These are phyloP conservation scores for Hylomyscus alleni DNA, from an alignment of 2,797 vertebrate genomes.

Conservation along the genomic window DNA sequence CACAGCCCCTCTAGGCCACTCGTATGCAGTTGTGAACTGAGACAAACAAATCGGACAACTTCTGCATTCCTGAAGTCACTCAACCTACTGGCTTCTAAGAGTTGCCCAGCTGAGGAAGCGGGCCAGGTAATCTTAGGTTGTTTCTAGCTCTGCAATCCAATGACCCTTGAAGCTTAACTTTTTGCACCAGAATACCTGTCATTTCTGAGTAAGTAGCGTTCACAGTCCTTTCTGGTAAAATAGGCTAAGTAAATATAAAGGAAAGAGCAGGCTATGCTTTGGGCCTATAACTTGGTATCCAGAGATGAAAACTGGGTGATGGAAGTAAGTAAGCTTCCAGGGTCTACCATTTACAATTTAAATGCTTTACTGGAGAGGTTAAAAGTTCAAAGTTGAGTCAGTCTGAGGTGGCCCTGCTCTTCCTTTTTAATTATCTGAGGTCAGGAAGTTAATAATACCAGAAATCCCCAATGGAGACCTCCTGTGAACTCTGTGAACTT, in stretches of 20 bases:
- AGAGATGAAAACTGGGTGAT: slow-evolving; percentile 86
- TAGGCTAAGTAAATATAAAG: slow-evolving; percentile 84
- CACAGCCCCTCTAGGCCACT: background rate
- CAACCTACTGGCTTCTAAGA: background rate
- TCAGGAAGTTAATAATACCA: slow-evolving; percentile 94
- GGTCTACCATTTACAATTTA: slow-evolving; percentile 88
- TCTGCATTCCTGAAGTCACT: slow-evolving; percentile 48
- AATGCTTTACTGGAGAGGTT: slow-evolving; percentile 89
- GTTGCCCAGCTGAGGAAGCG: background rate
- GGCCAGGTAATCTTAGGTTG: background rate
- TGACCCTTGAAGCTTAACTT: slow-evolving; percentile 66
- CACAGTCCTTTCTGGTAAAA: slow-evolving; percentile 81
- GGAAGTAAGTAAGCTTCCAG: slow-evolving; percentile 85
- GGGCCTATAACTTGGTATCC: slow-evolving; percentile 80
- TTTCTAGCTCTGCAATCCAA: slow-evolving; percentile 37
- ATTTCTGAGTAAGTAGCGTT: slow-evolving; percentile 83
- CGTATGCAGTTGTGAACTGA: background rate
- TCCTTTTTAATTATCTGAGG: slow-evolving; percentile 93
- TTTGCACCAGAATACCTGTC: slow-evolving; percentile 75
- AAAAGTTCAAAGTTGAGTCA: slow-evolving; percentile 93
- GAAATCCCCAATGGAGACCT: slow-evolving; percentile 92
- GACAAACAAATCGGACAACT: background rate
- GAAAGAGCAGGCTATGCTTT: slow-evolving; percentile 82
- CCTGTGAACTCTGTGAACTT: slow-evolving; percentile 91
- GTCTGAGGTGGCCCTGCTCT: slow-evolving; percentile 90